phyloP scores from a whole-genome alignment of 2,113 vertebrate genomes.

The Pseudopodoces humilis region DNA sequence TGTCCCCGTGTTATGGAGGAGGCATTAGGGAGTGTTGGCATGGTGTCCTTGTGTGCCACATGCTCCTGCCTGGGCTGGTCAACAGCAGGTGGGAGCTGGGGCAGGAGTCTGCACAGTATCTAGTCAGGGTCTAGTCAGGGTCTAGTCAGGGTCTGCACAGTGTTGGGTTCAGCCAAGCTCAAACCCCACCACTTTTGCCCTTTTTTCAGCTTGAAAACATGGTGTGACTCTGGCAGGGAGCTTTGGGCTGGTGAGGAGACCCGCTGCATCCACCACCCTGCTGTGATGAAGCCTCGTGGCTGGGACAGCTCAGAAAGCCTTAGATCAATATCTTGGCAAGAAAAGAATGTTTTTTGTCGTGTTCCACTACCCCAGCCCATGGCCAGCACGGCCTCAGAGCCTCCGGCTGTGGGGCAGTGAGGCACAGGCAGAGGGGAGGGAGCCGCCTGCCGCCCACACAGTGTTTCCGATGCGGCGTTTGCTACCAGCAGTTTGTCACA shows the following conservation, averaged over 20 bases:
- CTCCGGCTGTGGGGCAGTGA: background rate
- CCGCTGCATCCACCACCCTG: background rate
- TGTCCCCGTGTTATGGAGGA: fast-evolving
- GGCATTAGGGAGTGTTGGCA: fast-evolving
- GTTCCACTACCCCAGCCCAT: fast-evolving
- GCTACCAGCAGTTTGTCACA: background rate
- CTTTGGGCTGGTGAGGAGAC: background rate
- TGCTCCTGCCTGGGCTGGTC: background rate
- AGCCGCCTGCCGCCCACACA: background rate
- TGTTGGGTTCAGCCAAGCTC: fast-evolving
- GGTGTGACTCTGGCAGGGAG: fast-evolving
- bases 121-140: fast-evolving
- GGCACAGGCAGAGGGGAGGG: background rate
- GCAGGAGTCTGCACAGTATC: no score
- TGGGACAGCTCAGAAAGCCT: background rate
- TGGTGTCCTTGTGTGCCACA: background rate
- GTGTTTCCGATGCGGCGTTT: constrained; percentile 12
- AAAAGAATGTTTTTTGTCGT: background rate
- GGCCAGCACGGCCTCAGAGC: background rate
- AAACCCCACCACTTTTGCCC: background rate
- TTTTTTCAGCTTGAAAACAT: background rate
- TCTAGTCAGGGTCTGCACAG: fast-evolving
- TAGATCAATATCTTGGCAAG: background rate
- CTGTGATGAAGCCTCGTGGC: background rate
- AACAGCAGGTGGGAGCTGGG: background rate